These are phyloP conservation scores for Odontomachus brunneus DNA, from an alignment of 1,140 invertebrate species.

Conservation along the genomic window DNA sequence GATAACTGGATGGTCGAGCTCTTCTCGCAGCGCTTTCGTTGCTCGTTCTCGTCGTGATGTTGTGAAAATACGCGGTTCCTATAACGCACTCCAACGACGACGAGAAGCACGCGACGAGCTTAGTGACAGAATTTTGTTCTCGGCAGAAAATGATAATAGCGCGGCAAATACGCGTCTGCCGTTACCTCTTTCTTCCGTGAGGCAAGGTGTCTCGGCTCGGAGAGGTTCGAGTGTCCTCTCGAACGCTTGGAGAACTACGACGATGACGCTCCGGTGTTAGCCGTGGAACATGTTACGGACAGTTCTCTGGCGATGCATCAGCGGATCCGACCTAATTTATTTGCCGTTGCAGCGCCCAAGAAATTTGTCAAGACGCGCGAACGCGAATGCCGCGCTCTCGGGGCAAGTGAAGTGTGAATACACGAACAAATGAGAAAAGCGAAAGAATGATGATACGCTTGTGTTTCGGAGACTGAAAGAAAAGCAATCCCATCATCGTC, in stretches of 20 bases:
- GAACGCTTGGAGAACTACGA: not conserved
- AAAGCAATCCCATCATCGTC: conserved; percentile 10
- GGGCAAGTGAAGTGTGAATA: conserved; percentile 10
- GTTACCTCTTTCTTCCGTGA: conserved; percentile 9
- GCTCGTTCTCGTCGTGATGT: not conserved
- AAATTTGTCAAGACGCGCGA: conserved; percentile 39
- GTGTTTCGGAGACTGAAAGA: not conserved
- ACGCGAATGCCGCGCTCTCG: conserved; percentile 6
- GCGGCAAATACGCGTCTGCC: not conserved
- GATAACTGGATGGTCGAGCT: conserved; percentile 1
- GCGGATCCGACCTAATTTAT: conserved; percentile 40
- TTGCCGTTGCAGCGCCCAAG: conserved; percentile 26
- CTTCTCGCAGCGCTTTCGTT: not conserved
- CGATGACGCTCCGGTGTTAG: conserved; percentile 11
- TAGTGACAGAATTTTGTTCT: conserved; percentile 14
- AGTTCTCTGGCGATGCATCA: conserved; percentile 21
- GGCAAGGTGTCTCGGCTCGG: not conserved
- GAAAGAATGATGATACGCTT: conserved; percentile 8
- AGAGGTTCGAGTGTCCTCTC: conserved; percentile 24
- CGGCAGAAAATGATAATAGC: conserved; percentile 2
- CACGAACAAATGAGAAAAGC: conserved; percentile 23
- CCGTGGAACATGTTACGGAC: conserved; percentile 11
- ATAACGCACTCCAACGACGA: not conserved
- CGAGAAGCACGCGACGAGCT: too few species aligned
- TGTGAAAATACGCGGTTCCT: conserved; percentile 14